Evolutionary conservation across 1,140 invertebrate genomes (phyloP), one percentile per base, ranked within the genome.

Genomic region (Brachionus rubens): DNA sequence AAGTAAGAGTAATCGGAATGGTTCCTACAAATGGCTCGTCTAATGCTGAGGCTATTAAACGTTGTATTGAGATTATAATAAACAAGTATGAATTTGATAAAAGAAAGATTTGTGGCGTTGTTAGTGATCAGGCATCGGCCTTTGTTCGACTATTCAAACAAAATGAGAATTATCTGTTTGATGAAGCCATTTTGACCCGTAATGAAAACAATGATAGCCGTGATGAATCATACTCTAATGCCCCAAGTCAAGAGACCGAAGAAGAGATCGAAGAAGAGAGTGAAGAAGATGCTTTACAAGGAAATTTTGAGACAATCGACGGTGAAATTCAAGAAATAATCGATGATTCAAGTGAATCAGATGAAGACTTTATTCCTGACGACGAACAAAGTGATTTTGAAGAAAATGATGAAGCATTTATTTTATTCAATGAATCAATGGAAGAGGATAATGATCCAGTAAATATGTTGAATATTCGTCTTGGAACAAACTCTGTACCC

Each of bases 1-100:
- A 59, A 16, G 33, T 59, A 33, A 24, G 54, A 28, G 26, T 59
- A 33, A 59, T 59, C 16, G 54, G 54, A 10, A 59, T 59, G 54
- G 30, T 36, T 2, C 54, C 26, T 16, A 33, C 28, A 10, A 59
- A 59, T 36, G 54, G 54, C 28, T n/a, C n/a, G n/a, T 56, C 52
- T 5, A 56, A 56, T 56, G 52, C 24, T 28, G 52, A 56, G 52
- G 21, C 52, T 26, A 56, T 56, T 26, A 56, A 56, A 28, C 19
- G 14, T 26, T 56, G 52, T 56, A 28, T 56, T 50, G 41, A 46
- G 16, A 16, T 21, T 48, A 48, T 48, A 19, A 48, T 7, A n/a
- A 48, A 48, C 24, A 48, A 48, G 47, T 48, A 19, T 48, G 24
- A 48, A n/a, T 48, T 48, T 48, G 47, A 48, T 21, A 48, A 48